Evolutionary conservation across 2,888 invertebrate species (phyloP), one percentile per base, ranked within the genome.

Genomic region (Leptopterna dolabrata): DNA sequence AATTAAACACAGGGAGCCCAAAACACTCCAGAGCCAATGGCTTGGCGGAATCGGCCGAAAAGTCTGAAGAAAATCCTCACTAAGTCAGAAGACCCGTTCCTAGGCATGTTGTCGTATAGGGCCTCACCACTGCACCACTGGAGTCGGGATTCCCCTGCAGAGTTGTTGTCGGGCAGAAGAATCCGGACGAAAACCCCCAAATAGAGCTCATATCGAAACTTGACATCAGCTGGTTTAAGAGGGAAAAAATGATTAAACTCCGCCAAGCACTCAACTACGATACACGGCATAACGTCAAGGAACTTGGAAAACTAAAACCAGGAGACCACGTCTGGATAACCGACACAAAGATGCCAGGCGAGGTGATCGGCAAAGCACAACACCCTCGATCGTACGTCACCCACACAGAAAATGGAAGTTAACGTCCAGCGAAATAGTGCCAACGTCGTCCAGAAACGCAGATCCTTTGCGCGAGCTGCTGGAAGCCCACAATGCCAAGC

Each of bases 161-260:
- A 83, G 30, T 30, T 63, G 6, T 24, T 78, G 13, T 24, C 51
- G 29, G 86, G 86, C 14, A 24, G 86, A 24, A 24, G 36, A 78
- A 76, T 86, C 27, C 36, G 86, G 30, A 45, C 76, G 82, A n/a
- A n/a, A 9, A 78, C 55, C 86, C 86, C 16, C 41, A 55, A 36
- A 36, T 36, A 4, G 36, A 36, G 7, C 7, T 36, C 36, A 36
- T n/a, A 36, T 36, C 36, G 4, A 4, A 2, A 2, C 36, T 36
- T 7, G 7, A 36, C 36, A 2, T 36, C 7, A 7, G 7, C 2
- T 7, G 7, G 36, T 36, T 36, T 7, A 36, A 36, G 7, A 36
- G 19, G 2, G 82, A 83, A n/a, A 83, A 70, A 29, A 70, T 41
- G 1, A 43, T 70, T 2, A 63, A 83, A 19, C 55, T 41, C 4